Base-by-base conservation (phyloP, 2,888 invertebrate genomes). In the Conops quadrifasciatus region DNA sequence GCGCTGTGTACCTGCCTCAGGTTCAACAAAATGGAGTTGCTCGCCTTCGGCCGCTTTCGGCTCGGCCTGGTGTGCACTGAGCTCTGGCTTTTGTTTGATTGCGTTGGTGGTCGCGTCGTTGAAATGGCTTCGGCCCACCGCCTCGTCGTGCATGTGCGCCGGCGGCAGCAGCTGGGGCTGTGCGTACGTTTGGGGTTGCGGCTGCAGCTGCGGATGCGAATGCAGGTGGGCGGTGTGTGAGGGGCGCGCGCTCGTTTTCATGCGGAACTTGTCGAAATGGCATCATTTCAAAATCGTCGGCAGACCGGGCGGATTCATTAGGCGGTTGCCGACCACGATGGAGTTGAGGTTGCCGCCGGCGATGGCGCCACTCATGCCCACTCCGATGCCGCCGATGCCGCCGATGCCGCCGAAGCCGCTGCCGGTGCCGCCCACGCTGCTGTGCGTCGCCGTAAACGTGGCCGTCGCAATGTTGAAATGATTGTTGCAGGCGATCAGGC, bases 211-310 rank as follows among this genome's bases (percentile, higher is more conserved):
- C 47, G 60, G 15, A 51, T 26, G 65, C 26, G 73, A 73, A 66
- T 58, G 75, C 67, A 56, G 80, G 72, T 11, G 67, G 58, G 53
- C 71, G 28, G 74, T 11, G 58, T 58, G 45, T 74, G 83, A 2
- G 76, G 79, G 60, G 77, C 28, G 58, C 24, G 63, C 76, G 58
- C 80, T 77, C 74, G 78, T 72, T 64, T 81, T 76, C 76, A 82
- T 76, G 71, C 81, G 78, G 76, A 81, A 80, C 77, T 80, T 80
- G 71, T 80, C 82, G 78, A 83, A 76, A 78, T 80, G 80, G 78
- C 83, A 83, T 83, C 83, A 83, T 83, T 83, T 83, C 72, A 83
- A 80, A 79, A 83, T 78, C 64, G 83, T 81, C 70, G 83, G 83
- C 70, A 83, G 74, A 58, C 82, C 81, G 36, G 76, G 77, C 73